Percentiles rank a stretch among this genome's conserved stretches.
phyloP scores from a whole-genome alignment of 2,797 vertebrate genomes.

The Crax fasciolata region DNA sequence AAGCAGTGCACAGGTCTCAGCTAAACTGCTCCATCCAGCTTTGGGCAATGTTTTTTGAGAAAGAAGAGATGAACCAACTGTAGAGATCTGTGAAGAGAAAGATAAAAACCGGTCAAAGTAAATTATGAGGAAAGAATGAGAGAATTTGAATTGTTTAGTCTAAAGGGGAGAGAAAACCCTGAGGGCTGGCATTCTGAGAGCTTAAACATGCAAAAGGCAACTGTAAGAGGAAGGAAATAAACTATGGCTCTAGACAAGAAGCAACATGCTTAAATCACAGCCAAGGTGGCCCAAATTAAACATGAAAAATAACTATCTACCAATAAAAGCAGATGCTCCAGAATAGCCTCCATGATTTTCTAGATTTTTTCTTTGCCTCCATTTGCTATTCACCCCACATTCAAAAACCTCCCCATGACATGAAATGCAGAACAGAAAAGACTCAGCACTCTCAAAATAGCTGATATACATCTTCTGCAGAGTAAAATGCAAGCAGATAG shows the following conservation, averaged over 20 bases:
- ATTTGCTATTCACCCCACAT: fast-evolving
- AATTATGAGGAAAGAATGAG: neutral
- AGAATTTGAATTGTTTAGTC: neutral
- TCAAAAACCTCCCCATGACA: neutral
- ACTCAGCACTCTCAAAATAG: neutral
- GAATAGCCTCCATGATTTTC: neutral
- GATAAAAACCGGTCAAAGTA: neutral
- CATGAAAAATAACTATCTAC: neutral
- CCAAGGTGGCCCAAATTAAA: neutral
- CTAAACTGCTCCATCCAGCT: neutral
- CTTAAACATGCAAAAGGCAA: neutral
- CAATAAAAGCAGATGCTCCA: neutral
- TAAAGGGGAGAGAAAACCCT: neutral
- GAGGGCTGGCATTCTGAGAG: neutral
- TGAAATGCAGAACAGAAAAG: neutral
- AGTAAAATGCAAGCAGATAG: neutral
- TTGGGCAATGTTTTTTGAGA: neutral
- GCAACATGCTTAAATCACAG: neutral
- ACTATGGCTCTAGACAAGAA: neutral
- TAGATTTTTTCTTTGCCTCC: neutral
- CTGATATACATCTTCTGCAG: neutral
- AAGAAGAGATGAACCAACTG: neutral
- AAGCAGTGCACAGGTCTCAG: neutral
- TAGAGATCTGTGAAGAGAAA: neutral
- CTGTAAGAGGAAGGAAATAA: neutral